Percentiles rank a stretch among this genome's conserved stretches.
Conservation (phyloP, 2,113 vertebrate genomes). For the Ameiurus melas region DNA sequence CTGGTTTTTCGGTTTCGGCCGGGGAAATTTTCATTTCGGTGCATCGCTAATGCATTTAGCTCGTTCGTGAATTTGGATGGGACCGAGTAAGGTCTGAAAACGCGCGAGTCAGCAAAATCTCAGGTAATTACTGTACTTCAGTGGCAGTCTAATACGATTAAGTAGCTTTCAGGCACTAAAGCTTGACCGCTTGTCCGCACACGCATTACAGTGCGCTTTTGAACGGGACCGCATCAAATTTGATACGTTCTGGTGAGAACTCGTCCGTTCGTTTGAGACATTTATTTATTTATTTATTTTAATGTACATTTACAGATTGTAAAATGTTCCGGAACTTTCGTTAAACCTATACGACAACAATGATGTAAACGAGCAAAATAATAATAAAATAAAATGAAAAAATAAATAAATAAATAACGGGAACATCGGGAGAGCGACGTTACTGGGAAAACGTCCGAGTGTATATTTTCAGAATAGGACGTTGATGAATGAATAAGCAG, state of each 20-base stretch:
- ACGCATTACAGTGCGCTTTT: neutral
- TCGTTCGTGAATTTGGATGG: conserved; percentile 5
- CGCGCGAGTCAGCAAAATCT: neutral
- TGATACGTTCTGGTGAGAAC: neutral
- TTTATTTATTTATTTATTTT: no score
- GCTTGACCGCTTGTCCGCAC: conserved; percentile 9
- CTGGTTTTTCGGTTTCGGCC: neutral
- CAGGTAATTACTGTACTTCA: conserved; percentile 5
- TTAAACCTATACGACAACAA: neutral
- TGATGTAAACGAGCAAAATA: neutral
- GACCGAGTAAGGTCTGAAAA: neutral
- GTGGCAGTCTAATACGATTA: conserved; percentile 24
- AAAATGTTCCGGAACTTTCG: neutral
- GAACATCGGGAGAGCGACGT: neutral
- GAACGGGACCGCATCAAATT: neutral
- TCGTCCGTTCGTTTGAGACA: neutral
- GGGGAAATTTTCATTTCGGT: neutral
- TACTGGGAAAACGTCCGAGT: neutral
- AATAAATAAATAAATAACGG: neutral
- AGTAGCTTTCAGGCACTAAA: conserved; percentile 23
- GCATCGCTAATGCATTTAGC: conserved; percentile 5
- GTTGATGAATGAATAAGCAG: neutral
- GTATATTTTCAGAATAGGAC: neutral
- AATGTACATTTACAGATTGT: neutral
- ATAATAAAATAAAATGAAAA: no score